Conservation (phyloP, 2,888 invertebrate species). For the Drosophila maculinotata region DNA sequence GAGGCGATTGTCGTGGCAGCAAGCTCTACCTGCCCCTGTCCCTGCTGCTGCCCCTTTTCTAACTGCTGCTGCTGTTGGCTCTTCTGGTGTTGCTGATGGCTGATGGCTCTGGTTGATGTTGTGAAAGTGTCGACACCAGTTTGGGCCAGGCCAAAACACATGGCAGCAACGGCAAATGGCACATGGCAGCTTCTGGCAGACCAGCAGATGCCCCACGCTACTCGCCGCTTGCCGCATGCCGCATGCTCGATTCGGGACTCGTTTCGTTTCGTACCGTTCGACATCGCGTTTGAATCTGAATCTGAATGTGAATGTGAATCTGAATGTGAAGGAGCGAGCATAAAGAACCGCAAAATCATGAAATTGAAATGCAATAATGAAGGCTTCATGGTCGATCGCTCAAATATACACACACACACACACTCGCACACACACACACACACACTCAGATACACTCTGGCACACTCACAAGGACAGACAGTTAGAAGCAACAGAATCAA, state of each 20-base stretch:
- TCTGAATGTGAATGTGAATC: slow-evolving; percentile 17
- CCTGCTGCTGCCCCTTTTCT: background rate
- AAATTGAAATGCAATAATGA: slow-evolving; percentile 77
- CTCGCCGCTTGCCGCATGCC: background rate
- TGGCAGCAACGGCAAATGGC: slow-evolving; percentile 42
- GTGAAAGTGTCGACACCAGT: slow-evolving; percentile 78
- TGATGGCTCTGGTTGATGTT: slow-evolving; percentile 53
- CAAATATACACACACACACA: slow-evolving; percentile 54
- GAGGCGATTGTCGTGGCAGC: slow-evolving; percentile 29
- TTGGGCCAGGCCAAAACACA: slow-evolving; percentile 60
- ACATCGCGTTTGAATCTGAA: slow-evolving; percentile 22
- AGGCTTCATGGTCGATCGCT: slow-evolving; percentile 80
- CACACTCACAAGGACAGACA: slow-evolving; percentile 17
- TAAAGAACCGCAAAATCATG: slow-evolving; percentile 78
- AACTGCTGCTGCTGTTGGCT: background rate
- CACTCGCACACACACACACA: slow-evolving; percentile 19
- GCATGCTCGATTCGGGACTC: slow-evolving; percentile 15
- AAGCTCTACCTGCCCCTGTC: slow-evolving; percentile 1
- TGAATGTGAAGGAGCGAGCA: slow-evolving; percentile 64
- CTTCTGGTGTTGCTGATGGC: slow-evolving; percentile 21
- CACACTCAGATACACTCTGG: slow-evolving; percentile 21
- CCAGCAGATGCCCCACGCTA: slow-evolving; percentile 18
- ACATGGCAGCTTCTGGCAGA: slow-evolving; percentile 30
- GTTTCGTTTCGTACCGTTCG: slow-evolving; percentile 28
- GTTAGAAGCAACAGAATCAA: slow-evolving; percentile 52